Base-by-base conservation (phyloP, 2,797 vertebrate species). In the Hephaestus fuliginosus region DNA sequence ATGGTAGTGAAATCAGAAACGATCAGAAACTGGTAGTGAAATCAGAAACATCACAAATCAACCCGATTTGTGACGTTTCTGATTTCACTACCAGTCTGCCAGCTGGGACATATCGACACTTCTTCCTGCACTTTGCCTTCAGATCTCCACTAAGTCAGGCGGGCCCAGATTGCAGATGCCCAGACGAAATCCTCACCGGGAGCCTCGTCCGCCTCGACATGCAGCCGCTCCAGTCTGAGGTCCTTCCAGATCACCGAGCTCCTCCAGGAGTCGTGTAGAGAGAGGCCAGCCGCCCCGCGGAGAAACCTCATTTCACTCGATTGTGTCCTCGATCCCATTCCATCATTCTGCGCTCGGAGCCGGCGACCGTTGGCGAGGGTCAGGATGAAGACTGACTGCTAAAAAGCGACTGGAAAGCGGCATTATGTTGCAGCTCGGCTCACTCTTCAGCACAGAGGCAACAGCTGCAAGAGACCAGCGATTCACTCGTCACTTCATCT, bases 201-300 rank as follows among this genome's bases (percentile, higher is more conserved):
- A 60, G 55, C 25, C 64, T 39, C 55, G 73, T 67, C 71, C 22
- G 7, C 70, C 61, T 63, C 68, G 13, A 43, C 1, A 1, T 51
- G 74, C 36, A 20, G 70, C 17, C 28, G 73, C 72, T 74, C 41
- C 52, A 13, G 46, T 53, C 62, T n/a, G 44, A 30, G 77, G 74
- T 80, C 46, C 76, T 81, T 84, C 76, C 70, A 73, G 71, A 72
- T 83, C 85, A 75, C 57, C 1, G 44, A 53, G 74, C 53, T 76
- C 76, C 67, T 55, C 17, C 33, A 5, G 51, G 52, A 86, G 61
- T 43, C 30, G 0, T 18, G 53, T 48, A 39, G 70, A 48, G 39
- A 55, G 53, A 70, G 73, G 72, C 66, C 53, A 33, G 55, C 74
- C 11, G 3, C 30, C 86, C 76, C 14, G 69, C 74, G 20, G 87